A percentile compares a stretch with the other conserved stretches of the same genome.
Conservation (phyloP, 2,113 vertebrate species). For the Dromaius novaehollandiae region DNA sequence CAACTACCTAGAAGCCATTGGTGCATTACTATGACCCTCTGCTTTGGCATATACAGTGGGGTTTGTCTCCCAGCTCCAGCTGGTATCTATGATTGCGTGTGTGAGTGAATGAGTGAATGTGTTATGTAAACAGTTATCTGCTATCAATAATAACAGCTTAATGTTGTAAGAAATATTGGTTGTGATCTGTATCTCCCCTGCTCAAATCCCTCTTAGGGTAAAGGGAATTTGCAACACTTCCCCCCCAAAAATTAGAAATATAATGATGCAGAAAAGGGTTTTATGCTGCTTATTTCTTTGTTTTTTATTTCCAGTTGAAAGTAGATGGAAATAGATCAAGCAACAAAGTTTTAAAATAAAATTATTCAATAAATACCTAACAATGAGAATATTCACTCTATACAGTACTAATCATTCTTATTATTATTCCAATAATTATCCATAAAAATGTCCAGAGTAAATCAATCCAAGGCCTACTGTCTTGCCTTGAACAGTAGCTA, state of each 20-base stretch:
- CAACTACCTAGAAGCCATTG: background rate
- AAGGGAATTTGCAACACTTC: background rate
- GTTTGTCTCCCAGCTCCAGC: background rate
- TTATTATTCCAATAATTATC: background rate
- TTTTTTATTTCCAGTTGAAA: background rate
- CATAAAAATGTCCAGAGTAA: background rate
- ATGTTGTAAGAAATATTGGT: background rate
- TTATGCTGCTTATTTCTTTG: background rate
- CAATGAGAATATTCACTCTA: background rate
- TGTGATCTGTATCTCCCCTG: background rate
- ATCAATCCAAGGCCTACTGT: background rate
- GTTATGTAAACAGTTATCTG: background rate
- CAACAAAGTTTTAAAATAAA: background rate
- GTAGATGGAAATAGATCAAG: background rate
- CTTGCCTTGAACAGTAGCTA: background rate
- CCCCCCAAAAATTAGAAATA: background rate
- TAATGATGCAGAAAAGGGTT: background rate
- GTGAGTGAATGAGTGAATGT: background rate
- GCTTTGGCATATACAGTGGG: background rate
- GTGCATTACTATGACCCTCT: background rate
- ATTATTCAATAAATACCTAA: background rate
- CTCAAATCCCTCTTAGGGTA: background rate
- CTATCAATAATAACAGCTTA: background rate
- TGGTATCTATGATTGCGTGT: background rate
- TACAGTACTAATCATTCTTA: background rate